phyloP scores from a whole-genome alignment of 2,113 vertebrate genomes.

The Scatophagus argus region DNA sequence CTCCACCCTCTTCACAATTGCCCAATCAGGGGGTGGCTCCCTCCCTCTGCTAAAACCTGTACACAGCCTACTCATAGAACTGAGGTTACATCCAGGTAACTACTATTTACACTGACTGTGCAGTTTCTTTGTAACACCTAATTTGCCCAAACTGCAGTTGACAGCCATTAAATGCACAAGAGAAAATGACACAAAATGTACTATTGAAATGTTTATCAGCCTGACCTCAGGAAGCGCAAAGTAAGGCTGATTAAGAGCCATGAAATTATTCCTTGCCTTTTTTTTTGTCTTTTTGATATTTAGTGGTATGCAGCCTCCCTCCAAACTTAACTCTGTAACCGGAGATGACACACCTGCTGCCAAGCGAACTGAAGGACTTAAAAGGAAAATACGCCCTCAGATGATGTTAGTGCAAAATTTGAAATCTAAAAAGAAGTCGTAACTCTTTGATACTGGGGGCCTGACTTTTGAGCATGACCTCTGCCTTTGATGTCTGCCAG shows the following conservation, averaged over 20 bases:
- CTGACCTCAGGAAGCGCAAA: background rate
- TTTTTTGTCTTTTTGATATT: slow-evolving; percentile 57
- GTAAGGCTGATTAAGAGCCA: slow-evolving; percentile 14
- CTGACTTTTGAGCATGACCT: slow-evolving; percentile 50
- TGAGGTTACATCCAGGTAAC: no score
- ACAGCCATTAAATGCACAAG: background rate
- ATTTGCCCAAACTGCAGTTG: slow-evolving; percentile 14
- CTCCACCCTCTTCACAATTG: no score
- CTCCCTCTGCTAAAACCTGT: no score
- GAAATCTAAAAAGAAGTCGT: slow-evolving; percentile 54
- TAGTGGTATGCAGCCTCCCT: slow-evolving; percentile 18
- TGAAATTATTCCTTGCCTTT: slow-evolving; percentile 13
- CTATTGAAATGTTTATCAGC: slow-evolving; percentile 12
- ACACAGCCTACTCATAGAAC: no score
- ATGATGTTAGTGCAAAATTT: slow-evolving; percentile 41
- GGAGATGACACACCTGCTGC: slow-evolving; percentile 55
- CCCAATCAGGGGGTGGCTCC: no score
- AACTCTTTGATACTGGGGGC: slow-evolving; percentile 41
- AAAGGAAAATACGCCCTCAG: slow-evolving; percentile 54
- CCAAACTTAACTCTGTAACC: slow-evolving; percentile 28
- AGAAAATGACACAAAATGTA: background rate
- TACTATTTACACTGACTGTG: no score
- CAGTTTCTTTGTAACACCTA: background rate
- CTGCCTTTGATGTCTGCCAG: slow-evolving; percentile 56
- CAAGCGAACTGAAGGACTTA: slow-evolving; percentile 43